Conservation (phyloP, 2,888 invertebrate species). For the Parnassius apollo region DNA sequence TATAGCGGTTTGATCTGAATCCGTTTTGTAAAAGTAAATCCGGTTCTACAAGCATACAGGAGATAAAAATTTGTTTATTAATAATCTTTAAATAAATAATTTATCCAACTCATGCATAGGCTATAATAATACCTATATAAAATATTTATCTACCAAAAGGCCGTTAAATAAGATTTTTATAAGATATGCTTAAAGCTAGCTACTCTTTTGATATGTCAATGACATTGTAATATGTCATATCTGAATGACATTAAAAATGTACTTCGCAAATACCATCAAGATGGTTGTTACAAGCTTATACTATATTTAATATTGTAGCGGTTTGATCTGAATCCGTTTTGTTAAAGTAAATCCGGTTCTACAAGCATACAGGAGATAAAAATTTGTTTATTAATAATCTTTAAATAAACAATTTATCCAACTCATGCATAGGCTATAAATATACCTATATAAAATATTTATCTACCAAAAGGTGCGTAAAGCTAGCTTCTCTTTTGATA, state of each 20-base stretch:
- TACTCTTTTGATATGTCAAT: background rate
- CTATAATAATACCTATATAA: too few species aligned
- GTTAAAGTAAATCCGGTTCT: slow-evolving; percentile 14
- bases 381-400: too few species aligned
- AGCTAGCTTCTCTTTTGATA: too few species aligned
- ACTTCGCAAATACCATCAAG: slow-evolving; percentile 3
- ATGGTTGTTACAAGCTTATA: slow-evolving; percentile 20
- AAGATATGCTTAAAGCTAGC: too few species aligned
- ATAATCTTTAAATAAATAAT: too few species aligned
- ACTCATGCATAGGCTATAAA: too few species aligned
- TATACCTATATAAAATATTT: too few species aligned
- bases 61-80: background rate
- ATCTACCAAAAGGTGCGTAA: too few species aligned
- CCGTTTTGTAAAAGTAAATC: slow-evolving; percentile 10
- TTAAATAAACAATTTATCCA: too few species aligned
- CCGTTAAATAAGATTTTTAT: too few species aligned
- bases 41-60: slow-evolving; percentile 6
- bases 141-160: too few species aligned
- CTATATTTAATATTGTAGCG: slow-evolving; percentile 11
- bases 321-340: slow-evolving; percentile 11
- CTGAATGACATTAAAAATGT: background rate
- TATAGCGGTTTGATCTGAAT: slow-evolving; percentile 9
- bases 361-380: background rate
- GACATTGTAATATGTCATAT: background rate
- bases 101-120: too few species aligned